Evolutionary conservation across 2,888 invertebrate species (phyloP), one percentile per base, ranked within the genome.

Genomic region (Drosophila subsilvestris): DNA sequence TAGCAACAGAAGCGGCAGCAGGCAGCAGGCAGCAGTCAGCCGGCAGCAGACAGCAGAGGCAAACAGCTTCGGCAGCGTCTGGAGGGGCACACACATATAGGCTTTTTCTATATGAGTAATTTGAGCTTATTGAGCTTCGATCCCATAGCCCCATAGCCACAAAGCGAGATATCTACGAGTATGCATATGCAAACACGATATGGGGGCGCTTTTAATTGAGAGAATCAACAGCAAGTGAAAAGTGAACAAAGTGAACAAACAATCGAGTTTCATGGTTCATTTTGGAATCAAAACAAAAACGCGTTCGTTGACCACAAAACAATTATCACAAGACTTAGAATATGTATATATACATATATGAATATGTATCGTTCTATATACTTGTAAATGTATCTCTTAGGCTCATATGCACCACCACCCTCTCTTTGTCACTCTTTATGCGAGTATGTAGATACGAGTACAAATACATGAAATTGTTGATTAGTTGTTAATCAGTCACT

Each of bases 111-210:
- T 53, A 44, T 66, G 66, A 66, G 63, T 66, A 63, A 66, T 66
- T 66, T 54, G 44, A 32, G 63, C 63, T 63, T 32, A 66, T 63
- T 66, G 65, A 66, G 66, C 66, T 44, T 44, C 63, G 63, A 66
- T 63, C 43, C 54, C 43, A 63, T 32, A 37, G 37, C 6, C 14
- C 37, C 32, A 32, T 32, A 12, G 32, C 12, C 32, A 37, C 32
- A 37, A 1, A 14, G n/a, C 43, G 42, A 62, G 47, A 60, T 56
- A 62, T 27, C 27, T 6, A 42, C 27, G 42, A 25, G 25, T 25
- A 25, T 25, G 25, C 25, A 22, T 42, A 7, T 59, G 62, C 59
- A 62, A 62, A 43, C 59, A 49, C 59, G 62, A 49, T 59, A 59
- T 62, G 54, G n/a, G 1, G 14, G 43, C 47, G 37, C 25, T 49